Base-by-base conservation (phyloP, 2,113 vertebrate genomes). In the Steatornis caripensis region DNA sequence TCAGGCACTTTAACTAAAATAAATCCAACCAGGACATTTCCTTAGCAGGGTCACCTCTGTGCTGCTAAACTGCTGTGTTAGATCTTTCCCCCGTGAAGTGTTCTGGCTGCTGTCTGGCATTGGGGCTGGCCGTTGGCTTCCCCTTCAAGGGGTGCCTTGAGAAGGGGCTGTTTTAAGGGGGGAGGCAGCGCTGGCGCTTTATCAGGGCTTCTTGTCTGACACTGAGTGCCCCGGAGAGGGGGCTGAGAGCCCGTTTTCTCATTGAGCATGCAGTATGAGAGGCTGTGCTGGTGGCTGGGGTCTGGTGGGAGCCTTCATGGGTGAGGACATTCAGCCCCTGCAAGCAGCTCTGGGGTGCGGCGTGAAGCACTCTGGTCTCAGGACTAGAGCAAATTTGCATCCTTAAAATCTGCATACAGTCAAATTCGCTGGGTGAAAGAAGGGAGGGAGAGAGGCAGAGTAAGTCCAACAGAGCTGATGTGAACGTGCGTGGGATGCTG, bases 211-310 rank as follows among this genome's bases (percentile, higher is more conserved):
- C 43, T 54, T 16, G 37, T 0, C 55, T 11, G 17, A 34, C 54
- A 12, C 13, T 13, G 34, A 36, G 36, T 7, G 43, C 15, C 26
- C 49, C 4, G 5, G 55, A 2, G 13, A 10, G 22, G 36, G 36
- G 51, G 26, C 23, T 89, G 57, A 14, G 62, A 11, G 18, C 46
- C 45, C 34, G 3, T 7, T 58, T 48, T n/a, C 58, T 58, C 3
- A 0, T 2, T 9, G 43, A 19, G 29, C 2, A 6, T 30, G 62
- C 46, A 15, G 9, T 2, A 0, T 21, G 45, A 43, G 65, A 8
- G 39, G 18, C 11, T 39, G 30, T 34, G 49, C 43, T 69, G 36
- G 21, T 6, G 2, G 10, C 53, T 37, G 32, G 57, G 24, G 41
- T 19, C 51, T 36, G 37, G 23, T 11, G 41, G 45, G 60, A 77